Evolutionary conservation across 2,888 invertebrate genomes (phyloP), one percentile per base, ranked within the genome.

Genomic region (Tetanocera ferruginea): DNA sequence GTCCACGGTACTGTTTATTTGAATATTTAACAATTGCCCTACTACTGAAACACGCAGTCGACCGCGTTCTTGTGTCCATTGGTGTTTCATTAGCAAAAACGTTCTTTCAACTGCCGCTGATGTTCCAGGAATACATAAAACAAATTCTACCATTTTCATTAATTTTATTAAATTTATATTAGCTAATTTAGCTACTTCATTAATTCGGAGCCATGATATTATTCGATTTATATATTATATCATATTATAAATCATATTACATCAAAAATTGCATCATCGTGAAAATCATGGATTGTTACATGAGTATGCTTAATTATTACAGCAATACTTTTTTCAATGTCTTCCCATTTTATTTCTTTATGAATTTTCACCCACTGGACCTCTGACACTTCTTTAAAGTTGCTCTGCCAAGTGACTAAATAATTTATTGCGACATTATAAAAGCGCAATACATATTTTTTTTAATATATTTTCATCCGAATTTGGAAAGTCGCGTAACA

Each of bases 1-100:
- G 69, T 69, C 69, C 43, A 43, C 69, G 51, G 11, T 11, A 69
- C 69, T 69, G 69, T 69, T 69, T 69, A 69, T 69, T 69, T 69
- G 51, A 69, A 69, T 69, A 49, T 69, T 69, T 49, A 69, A 28
- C 43, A 69, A 51, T 43, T 69, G n/a, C n/a, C 8, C 51, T 14
- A 67, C 14, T 34, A 67, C 67, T 19, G 67, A 43, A 67, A 67
- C 34, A 43, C 67, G 67, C 67, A 67, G 37, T 67, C 67, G 67
- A 67, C 43, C 67, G 31, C 37, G 37, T 67, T 67, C 67, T n/a
- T 67, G 31, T 19, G 43, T 19, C 31, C 67, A 67, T 67, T 67
- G 67, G 37, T 67, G 19, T 43, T 67, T 69, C 23, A 23, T 31
- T 66, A 66, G 31, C 23, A 31, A 66, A 66, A 66, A 66, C 66